Percentiles rank a stretch among this genome's conserved stretches.
Evolutionary conservation across 2,113 vertebrate species (phyloP).

Genomic region (Benthochromis sp.): DNA sequence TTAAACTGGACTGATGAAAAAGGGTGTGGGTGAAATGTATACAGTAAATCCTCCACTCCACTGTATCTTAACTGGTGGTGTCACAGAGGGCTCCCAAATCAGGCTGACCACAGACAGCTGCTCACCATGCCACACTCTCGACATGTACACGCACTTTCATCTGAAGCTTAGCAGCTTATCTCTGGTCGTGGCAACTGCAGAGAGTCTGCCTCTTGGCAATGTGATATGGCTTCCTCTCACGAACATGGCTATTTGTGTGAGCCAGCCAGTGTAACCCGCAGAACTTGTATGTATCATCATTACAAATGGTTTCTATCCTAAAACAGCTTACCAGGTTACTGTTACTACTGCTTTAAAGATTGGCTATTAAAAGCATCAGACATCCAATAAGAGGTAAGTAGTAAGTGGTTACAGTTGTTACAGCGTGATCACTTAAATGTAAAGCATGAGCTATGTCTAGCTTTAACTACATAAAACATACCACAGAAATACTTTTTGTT

Average conservation of each 20-base stretch:
- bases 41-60: neutral
- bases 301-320: slow-evolving; percentile 25
- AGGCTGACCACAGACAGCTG: slow-evolving; percentile 58
- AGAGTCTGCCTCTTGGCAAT: slow-evolving; percentile 41
- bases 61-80: slow-evolving; percentile 6
- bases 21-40: neutral
- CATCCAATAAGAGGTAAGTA: neutral
- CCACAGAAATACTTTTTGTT: neutral
- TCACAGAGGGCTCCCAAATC: slow-evolving; percentile 47
- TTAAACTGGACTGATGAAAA: neutral
- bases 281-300: slow-evolving; percentile 19
- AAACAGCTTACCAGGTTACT: neutral
- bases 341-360: neutral
- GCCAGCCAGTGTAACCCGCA: neutral
- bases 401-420: neutral
- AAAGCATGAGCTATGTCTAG: neutral
- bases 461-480: neutral
- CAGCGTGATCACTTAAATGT: neutral
- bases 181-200: slow-evolving; percentile 39
- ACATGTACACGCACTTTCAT: slow-evolving; percentile 57
- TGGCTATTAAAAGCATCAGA: neutral
- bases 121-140: slow-evolving; percentile 38
- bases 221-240: slow-evolving; percentile 39
- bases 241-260: slow-evolving; percentile 43
- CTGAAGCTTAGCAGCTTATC: slow-evolving; percentile 66